phyloP scores from a whole-genome alignment of 1,140 invertebrate genomes.

The Magallana ariakensis region DNA sequence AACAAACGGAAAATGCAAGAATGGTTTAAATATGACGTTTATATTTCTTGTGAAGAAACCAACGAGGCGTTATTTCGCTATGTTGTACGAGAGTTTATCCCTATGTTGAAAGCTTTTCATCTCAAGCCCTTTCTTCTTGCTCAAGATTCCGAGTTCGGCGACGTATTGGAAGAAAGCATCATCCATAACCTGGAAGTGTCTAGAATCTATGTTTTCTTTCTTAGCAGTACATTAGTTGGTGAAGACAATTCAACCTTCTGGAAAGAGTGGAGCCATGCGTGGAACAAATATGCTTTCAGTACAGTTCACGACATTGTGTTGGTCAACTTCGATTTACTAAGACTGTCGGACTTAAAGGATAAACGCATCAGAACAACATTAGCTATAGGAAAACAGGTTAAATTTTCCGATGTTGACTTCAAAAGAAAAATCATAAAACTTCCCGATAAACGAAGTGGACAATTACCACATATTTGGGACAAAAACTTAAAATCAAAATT shows the following conservation, averaged over 20 bases:
- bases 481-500: too few species aligned
- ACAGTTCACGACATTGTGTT: background rate
- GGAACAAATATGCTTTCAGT: background rate
- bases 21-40: background rate
- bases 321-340: background rate
- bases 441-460: background rate
- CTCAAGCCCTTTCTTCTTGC: background rate
- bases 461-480: too few species aligned
- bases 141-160: background rate
- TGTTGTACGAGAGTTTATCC: background rate
- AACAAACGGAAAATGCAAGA: background rate
- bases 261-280: background rate
- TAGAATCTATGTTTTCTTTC: background rate
- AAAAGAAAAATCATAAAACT: background rate
- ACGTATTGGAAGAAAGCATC: background rate
- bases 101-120: background rate
- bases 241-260: background rate
- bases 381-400: background rate
- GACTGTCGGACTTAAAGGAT: background rate
- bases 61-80: background rate
- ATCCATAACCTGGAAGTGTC: background rate
- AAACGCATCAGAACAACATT: background rate
- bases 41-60: background rate
- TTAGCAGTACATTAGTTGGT: background rate
- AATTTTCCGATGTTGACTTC: background rate